These are phyloP conservation scores for Lanistes nyassanus DNA, from an alignment of 1,140 invertebrate species.

Conservation along the genomic window DNA sequence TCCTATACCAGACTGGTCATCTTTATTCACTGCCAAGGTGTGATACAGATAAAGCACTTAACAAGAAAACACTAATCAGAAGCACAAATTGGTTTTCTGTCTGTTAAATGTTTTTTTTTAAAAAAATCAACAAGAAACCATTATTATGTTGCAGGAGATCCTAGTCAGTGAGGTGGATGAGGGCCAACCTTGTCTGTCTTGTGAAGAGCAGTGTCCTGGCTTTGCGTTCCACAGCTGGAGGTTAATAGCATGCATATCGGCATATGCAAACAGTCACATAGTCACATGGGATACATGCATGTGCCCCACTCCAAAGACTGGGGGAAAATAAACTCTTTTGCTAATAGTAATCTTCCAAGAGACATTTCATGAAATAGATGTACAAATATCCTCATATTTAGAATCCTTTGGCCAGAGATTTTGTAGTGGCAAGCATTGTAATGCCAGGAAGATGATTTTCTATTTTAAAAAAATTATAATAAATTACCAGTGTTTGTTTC, in stretches of 20 bases:
- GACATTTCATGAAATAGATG: no score
- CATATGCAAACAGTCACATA: not conserved
- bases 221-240: slow-evolving; percentile 86
- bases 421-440: no score
- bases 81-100: not conserved
- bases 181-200: slow-evolving; percentile 84
- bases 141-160: slow-evolving; percentile 75
- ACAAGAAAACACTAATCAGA: not conserved
- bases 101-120: not conserved
- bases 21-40: no score
- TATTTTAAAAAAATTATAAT: no score
- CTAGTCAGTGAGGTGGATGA: slow-evolving; percentile 85
- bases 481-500: no score
- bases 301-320: not conserved
- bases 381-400: no score
- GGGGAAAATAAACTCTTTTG: not conserved
- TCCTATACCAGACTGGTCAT: no score
- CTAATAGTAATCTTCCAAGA: no score
- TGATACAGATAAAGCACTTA: not conserved
- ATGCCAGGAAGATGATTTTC: no score
- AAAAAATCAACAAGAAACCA: not conserved
- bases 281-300: not conserved
- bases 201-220: slow-evolving; percentile 81
- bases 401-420: no score
- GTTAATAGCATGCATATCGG: slow-evolving; percentile 69